Percentiles rank a stretch among this genome's conserved stretches.
Evolutionary conservation across 1,140 invertebrate genomes (phyloP).

Genomic region (Schmidtea mediterranea): DNA sequence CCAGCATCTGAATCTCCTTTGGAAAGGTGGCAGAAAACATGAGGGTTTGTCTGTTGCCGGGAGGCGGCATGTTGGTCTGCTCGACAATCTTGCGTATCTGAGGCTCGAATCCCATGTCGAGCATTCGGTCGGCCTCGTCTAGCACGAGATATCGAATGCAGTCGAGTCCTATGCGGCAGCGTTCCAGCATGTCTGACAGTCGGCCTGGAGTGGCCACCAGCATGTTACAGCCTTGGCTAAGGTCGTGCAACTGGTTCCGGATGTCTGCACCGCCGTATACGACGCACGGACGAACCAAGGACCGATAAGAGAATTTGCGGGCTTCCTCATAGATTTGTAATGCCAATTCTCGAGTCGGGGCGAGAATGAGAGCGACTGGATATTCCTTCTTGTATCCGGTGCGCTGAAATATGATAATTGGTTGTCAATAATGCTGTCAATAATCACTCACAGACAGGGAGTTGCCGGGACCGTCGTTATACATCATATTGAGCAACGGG

Average conservation of each 20-base stretch:
- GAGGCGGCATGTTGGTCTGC: slow-evolving; percentile 59
- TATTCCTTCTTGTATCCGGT: slow-evolving; percentile 14
- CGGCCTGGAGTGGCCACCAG: slow-evolving; percentile 72
- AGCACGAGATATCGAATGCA: slow-evolving; percentile 23
- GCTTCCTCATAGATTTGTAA: slow-evolving; percentile 61
- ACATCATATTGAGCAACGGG: neutral
- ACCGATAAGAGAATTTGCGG: slow-evolving; percentile 63
- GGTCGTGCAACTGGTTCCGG: slow-evolving; percentile 49
- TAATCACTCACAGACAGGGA: neutral
- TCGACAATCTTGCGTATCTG: slow-evolving; percentile 42
- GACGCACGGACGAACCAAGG: slow-evolving; percentile 61
- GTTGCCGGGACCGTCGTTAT: neutral
- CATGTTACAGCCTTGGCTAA: slow-evolving; percentile 61
- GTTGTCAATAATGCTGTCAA: slow-evolving; percentile 46
- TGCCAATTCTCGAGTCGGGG: slow-evolving; percentile 65
- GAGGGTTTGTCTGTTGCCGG: slow-evolving; percentile 65
- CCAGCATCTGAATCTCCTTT: slow-evolving; percentile 82
- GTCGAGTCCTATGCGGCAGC: slow-evolving; percentile 14
- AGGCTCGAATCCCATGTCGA: slow-evolving; percentile 92
- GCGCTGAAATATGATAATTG: slow-evolving; percentile 38
- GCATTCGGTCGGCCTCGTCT: slow-evolving; percentile 45
- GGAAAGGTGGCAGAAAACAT: slow-evolving; percentile 99
- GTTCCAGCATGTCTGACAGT: slow-evolving; percentile 51
- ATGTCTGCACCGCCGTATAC: slow-evolving; percentile 60
- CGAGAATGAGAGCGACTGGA: slow-evolving; percentile 37